phyloP scores from a whole-genome alignment of 2,113 vertebrate species.

The Gasterosteus aculeatus region DNA sequence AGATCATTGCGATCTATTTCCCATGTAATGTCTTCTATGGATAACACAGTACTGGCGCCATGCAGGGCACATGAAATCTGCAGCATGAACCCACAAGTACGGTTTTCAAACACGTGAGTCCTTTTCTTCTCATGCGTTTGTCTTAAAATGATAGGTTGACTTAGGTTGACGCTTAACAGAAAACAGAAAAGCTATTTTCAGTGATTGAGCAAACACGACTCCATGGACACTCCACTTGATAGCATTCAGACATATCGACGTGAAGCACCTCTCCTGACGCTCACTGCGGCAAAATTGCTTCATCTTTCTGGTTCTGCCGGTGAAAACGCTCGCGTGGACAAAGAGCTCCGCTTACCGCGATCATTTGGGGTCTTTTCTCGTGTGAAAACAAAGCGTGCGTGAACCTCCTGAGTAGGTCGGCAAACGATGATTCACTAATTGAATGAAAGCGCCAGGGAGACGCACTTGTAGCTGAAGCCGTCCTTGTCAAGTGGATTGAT shows the following conservation, averaged over 20 bases:
- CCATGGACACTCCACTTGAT: background rate
- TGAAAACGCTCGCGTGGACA: background rate
- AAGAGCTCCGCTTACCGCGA: background rate
- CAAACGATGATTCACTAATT: background rate
- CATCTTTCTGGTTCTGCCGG: background rate
- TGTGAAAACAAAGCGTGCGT: background rate
- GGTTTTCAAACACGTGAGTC: background rate
- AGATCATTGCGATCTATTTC: background rate
- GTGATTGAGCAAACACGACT: background rate
- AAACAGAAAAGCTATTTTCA: background rate
- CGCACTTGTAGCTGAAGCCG: background rate
- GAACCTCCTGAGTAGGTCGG: background rate
- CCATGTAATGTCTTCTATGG: background rate
- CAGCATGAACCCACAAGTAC: background rate
- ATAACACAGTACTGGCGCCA: background rate
- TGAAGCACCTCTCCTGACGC: constrained; percentile 8
- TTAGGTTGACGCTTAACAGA: background rate
- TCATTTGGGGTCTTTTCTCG: background rate
- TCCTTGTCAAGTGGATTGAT: background rate
- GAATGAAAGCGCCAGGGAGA: background rate
- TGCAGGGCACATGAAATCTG: background rate
- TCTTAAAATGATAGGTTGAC: background rate
- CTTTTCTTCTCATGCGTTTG: background rate
- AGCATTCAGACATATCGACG: background rate
- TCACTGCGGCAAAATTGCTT: background rate